These are phyloP conservation scores for Elanoides forficatus DNA, from an alignment of 2,113 vertebrate genomes.

Conservation along the genomic window DNA sequence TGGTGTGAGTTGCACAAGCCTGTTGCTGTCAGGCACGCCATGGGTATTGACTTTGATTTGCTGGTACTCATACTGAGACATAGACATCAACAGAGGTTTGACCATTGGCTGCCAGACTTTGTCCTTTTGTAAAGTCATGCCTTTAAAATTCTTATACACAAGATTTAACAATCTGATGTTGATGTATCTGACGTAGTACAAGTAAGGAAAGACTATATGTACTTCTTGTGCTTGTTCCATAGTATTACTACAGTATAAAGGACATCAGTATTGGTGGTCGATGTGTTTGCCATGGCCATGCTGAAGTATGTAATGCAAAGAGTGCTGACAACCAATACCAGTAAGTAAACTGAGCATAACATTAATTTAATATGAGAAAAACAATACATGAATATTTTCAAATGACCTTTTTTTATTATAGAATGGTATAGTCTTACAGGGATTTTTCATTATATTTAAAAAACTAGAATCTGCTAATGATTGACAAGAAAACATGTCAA, in stretches of 20 bases:
- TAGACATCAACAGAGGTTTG: neutral
- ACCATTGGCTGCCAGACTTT: neutral
- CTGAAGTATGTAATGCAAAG: conserved; percentile 75
- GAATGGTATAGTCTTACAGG: neutral
- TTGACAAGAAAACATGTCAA: neutral
- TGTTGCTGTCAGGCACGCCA: neutral
- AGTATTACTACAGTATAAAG: conserved; percentile 97
- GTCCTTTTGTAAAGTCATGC: neutral
- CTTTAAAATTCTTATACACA: neutral
- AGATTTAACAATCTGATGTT: neutral
- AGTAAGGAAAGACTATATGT: neutral
- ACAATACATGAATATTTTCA: neutral
- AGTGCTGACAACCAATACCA: conserved; percentile 66
- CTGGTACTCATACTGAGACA: neutral
- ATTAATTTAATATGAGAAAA: neutral
- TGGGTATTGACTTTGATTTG: neutral
- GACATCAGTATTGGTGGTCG: conserved; percentile 90
- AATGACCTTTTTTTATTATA: neutral
- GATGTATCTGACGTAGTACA: neutral
- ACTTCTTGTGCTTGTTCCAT: conserved; percentile 17
- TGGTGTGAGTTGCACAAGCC: neutral
- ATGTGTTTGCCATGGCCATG: conserved; percentile 92
- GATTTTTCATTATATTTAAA: neutral
- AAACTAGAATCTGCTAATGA: neutral
- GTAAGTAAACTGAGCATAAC: conserved; percentile 67